Base-by-base conservation (phyloP, 2,888 invertebrate genomes). In the Uloborus plumipes region DNA sequence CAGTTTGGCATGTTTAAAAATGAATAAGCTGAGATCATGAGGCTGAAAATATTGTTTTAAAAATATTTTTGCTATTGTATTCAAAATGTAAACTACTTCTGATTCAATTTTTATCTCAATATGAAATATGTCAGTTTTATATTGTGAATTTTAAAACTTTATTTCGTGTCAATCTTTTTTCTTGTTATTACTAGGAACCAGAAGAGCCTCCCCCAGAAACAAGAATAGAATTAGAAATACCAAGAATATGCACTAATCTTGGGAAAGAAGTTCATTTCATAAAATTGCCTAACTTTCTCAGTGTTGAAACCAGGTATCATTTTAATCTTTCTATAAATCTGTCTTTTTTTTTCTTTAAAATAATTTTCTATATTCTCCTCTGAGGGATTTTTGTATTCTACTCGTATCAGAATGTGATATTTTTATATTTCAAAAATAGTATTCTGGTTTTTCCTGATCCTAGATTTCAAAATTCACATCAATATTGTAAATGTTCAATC, bases 211-310 rank as follows among this genome's bases (percentile, higher is more conserved):
- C 94, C 20, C 96, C 96, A 1, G 98, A 98, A 90, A 98, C 97
- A 0, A 91, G 96, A 86, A 98, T 99, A 78, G 97, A 98, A 87
- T 98, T 98, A 1, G 96, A 98, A 90, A 97, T 99, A 89, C 98
- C 98, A 0, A 94, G 96, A 90, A 98, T 99, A 83, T 93, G 93
- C 87, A 95, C 97, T 0, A 95, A 98, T 89, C 91, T 98, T 0
- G 98, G 98, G 71, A 93, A 93, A 85, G 96, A 97, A 88, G 92
- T 98, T 87, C 96, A 98, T 89, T 98, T 98, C 87, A 97, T 99
- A 0, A 98, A 99, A 89, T 90, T 99, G 80, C 99, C 99, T 2
- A 99, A 99, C 90, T 99, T 99, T 90, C 92, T 99, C 88, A 98
- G 98, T 0, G 97, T 99, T 58, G 99, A 99, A 89, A 98, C 98